These are phyloP conservation scores for Cyprinodon tularosa DNA, from an alignment of 2,113 vertebrate species.

Conservation along the genomic window DNA sequence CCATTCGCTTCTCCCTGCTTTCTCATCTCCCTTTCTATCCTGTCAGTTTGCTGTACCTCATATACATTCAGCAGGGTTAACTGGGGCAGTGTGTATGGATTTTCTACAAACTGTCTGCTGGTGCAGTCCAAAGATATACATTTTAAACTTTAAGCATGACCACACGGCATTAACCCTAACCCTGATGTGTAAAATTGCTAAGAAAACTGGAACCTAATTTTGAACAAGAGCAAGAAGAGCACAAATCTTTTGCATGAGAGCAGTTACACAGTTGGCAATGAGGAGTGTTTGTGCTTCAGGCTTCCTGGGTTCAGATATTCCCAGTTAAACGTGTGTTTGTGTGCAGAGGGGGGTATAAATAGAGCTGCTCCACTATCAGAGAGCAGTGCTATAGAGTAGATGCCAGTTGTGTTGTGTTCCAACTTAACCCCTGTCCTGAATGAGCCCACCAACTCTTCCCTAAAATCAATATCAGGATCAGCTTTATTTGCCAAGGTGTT, in stretches of 20 bases:
- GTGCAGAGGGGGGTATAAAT: conserved; percentile 67
- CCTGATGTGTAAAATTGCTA: not conserved
- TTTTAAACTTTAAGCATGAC: not conserved
- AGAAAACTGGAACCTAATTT: not conserved
- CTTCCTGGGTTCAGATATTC: conserved; percentile 56
- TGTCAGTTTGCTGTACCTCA: conserved; percentile 45
- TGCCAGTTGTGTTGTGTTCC: conserved; percentile 28
- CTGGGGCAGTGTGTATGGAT: conserved; percentile 18
- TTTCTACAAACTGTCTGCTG: conserved; percentile 22
- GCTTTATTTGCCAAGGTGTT: too few relatives aligned
- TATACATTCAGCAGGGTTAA: conserved; percentile 33
- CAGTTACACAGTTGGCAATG: conserved; percentile 40
- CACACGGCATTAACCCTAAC: not conserved
- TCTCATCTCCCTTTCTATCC: conserved; percentile 13
- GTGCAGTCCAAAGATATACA: not conserved
- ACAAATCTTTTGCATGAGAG: conserved; percentile 34
- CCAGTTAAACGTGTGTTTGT: conserved; percentile 48
- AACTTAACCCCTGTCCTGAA: conserved; percentile 30
- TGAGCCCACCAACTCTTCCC: conserved; percentile 30
- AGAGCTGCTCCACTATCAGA: conserved; percentile 61
- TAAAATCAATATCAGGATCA: not conserved
- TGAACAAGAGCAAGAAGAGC: conserved; percentile 2
- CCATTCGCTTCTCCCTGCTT: conserved; percentile 9
- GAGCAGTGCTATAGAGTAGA: conserved; percentile 53
- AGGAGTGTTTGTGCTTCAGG: conserved; percentile 62